Percentiles rank a stretch among this genome's conserved stretches.
phyloP scores from a whole-genome alignment of 2,797 vertebrate species.

The Darevskia nairensis region DNA sequence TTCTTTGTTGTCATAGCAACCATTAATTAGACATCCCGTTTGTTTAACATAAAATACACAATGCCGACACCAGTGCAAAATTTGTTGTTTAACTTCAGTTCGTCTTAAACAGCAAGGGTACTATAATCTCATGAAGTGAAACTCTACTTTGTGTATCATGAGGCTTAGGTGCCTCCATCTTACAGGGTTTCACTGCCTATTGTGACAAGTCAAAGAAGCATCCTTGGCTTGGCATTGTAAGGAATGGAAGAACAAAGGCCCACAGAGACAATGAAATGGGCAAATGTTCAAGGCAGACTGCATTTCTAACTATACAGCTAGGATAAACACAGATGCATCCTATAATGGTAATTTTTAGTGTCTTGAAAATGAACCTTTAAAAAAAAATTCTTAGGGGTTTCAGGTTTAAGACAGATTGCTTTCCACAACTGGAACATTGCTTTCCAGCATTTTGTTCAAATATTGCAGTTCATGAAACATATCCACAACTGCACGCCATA shows the following conservation, averaged over 20 bases:
- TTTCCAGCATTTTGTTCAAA: constrained; percentile 62
- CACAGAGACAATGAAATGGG: constrained; percentile 9
- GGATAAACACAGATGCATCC: background rate
- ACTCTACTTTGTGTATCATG: background rate
- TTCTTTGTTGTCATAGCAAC: constrained; percentile 65
- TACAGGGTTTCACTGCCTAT: background rate
- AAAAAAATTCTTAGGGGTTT: background rate
- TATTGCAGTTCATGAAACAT: constrained; percentile 59
- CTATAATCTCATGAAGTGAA: constrained; percentile 1
- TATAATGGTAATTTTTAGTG: background rate
- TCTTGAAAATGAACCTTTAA: background rate
- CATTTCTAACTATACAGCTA: background rate
- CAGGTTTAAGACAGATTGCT: constrained; percentile 33
- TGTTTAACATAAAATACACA: constrained; percentile 51
- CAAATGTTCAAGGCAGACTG: background rate
- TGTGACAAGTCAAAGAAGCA: background rate
- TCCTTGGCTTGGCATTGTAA: background rate
- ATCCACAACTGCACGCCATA: constrained; percentile 58
- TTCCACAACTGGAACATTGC: constrained; percentile 36
- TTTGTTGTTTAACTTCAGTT: constrained; percentile 48
- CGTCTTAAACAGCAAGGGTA: background rate
- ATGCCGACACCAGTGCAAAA: constrained; percentile 53
- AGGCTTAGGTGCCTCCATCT: constrained; percentile 27
- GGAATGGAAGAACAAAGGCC: constrained; percentile 7
- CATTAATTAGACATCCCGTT: constrained; percentile 58